Evolutionary conservation across 2,888 invertebrate species (phyloP), one percentile per base, ranked within the genome.

Genomic region (Troides aeacus): DNA sequence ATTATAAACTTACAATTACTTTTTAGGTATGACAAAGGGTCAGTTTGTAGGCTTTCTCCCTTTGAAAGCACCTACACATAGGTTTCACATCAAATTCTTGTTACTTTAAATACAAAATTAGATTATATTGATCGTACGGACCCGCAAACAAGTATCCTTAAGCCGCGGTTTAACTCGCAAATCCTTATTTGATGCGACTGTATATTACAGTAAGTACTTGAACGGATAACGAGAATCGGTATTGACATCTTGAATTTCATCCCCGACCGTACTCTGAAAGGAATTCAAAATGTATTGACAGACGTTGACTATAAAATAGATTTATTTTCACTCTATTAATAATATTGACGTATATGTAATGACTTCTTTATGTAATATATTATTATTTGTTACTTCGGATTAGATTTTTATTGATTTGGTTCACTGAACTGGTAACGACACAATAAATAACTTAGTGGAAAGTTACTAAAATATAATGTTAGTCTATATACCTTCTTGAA

Each of bases 171-270:
- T 30, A 64, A 58, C 23, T 62, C 50, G 62, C 59, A 66, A 65
- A 66, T 70, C 60, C 60, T 70, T 56, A 70, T 70, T 67, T 42
- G 64, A 70, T 60, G 10, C 30, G 66, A 70, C 46, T 56, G 57
- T 64, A 57, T 46, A 39, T 70, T 53, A 57, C 39, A 23, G 50
- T 62, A 18, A 66, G 53, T 66, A 66, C 58, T 62, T 53, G 36
- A 66, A 70, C 42, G 39, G 60, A 63, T 66, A 63, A 70, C 66
- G 66, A 61, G 66, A 64, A 70, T 70, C 21, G 42, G 63, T 70
- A 67, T 70, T 66, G 70, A 70, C 70, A 66, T 67, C 53, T 70
- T 63, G 60, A 18, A 64, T 63, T 56, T 66, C 66, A 59, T 62
- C 63, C 66, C 42, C 23, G 42, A 21, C 63, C 66, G 63, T 57